These are phyloP conservation scores for Thunnus thynnus DNA, from an alignment of 2,113 vertebrate species.

Conservation along the genomic window DNA sequence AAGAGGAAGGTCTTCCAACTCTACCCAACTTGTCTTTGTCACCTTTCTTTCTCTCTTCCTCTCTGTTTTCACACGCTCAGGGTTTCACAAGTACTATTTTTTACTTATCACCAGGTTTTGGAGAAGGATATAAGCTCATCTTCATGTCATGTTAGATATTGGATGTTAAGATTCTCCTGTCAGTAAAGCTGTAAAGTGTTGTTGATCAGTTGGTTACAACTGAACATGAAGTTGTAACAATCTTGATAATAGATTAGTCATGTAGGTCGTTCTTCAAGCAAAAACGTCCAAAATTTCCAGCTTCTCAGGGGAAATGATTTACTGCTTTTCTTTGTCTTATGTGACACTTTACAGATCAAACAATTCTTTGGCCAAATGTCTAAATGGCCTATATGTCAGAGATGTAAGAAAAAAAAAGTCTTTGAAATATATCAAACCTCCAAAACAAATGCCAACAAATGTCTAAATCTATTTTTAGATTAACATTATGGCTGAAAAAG, in stretches of 20 bases:
- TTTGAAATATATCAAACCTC: neutral
- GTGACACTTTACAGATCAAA: too few species aligned
- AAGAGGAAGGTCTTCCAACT: constrained; percentile 30
- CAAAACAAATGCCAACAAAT: neutral
- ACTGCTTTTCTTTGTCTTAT: too few species aligned
- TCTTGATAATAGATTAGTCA: too few species aligned
- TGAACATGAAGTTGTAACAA: too few species aligned
- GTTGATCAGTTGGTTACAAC: neutral
- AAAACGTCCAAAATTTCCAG: too few species aligned
- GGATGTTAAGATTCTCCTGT: neutral
- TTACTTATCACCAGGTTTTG: neutral
- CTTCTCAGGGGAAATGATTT: too few species aligned
- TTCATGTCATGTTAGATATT: neutral
- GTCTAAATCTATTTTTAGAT: neutral
- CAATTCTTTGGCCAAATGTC: too few species aligned
- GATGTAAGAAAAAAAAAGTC: neutral
- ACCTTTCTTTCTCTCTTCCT: neutral
- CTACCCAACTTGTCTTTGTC: constrained; percentile 26
- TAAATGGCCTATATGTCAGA: neutral
- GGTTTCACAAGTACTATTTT: neutral
- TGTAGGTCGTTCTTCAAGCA: neutral
- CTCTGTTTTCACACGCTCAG: neutral
- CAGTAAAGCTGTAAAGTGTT: too few species aligned
- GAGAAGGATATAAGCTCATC: neutral
- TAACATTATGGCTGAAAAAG: too few species aligned